These are phyloP conservation scores for Verasper variegatus DNA, from an alignment of 2,113 vertebrate genomes.

Conservation along the genomic window DNA sequence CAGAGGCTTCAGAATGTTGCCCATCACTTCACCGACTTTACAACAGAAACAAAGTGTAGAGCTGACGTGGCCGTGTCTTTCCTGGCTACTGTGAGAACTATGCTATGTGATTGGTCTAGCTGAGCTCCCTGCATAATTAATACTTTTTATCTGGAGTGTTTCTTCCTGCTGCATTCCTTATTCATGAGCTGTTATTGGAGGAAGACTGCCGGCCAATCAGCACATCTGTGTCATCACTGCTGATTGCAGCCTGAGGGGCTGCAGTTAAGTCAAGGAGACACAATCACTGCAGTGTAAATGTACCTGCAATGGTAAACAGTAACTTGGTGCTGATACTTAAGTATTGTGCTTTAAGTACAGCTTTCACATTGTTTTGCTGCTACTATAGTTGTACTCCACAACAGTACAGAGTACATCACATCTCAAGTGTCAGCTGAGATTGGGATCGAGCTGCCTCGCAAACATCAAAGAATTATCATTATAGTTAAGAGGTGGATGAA, in stretches of 20 bases:
- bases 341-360: too few species aligned
- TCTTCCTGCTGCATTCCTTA: conserved; percentile 71
- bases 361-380: too few species aligned
- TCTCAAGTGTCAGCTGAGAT: too few species aligned
- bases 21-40: too few species aligned
- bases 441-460: too few species aligned
- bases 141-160: conserved; percentile 70
- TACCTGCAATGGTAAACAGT: not conserved
- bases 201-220: conserved; percentile 64
- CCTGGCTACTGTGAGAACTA: not conserved
- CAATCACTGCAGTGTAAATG: conserved; percentile 43
- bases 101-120: conserved; percentile 14
- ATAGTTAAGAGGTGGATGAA: too few species aligned
- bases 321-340: too few species aligned
- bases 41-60: not conserved
- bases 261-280: conserved; percentile 32
- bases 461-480: too few species aligned
- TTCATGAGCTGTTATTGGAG: conserved; percentile 73
- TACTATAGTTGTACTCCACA: too few species aligned
- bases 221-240: conserved; percentile 48
- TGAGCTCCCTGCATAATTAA: conserved; percentile 67
- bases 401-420: too few species aligned
- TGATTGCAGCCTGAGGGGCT: conserved; percentile 47
- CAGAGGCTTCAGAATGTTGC: not conserved
- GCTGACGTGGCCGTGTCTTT: not conserved